Conservation (phyloP, 2,888 invertebrate species). For the Spatulosminthurus flaviceps region DNA sequence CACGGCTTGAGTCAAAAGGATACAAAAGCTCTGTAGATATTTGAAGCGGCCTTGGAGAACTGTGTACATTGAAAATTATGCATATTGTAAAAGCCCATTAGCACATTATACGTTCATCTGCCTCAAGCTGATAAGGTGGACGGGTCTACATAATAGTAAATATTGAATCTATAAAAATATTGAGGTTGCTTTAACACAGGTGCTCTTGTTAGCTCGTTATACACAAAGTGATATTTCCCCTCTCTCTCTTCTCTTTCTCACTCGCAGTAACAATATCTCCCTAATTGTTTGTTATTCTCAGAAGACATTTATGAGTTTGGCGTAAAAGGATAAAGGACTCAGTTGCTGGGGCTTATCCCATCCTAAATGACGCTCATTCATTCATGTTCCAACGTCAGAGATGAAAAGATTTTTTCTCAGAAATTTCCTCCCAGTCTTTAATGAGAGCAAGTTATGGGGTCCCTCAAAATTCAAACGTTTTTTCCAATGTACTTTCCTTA, state of each 20-base stretch:
- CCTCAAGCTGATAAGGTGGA: constrained; percentile 3
- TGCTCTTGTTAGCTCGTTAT: no score
- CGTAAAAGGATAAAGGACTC: background rate
- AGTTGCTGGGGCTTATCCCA: background rate
- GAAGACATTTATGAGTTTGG: constrained; percentile 1
- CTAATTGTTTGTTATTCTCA: background rate
- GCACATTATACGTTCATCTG: constrained; percentile 15
- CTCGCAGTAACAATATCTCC: no score
- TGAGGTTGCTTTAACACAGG: background rate
- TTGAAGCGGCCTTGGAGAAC: background rate
- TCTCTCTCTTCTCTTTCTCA: background rate
- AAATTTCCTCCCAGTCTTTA: constrained; percentile 18
- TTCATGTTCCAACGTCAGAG: constrained; percentile 28
- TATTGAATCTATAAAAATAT: background rate
- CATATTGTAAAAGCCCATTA: background rate
- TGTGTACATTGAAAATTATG: background rate
- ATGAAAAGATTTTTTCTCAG: background rate
- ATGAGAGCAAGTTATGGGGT: no score
- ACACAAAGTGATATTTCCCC: background rate
- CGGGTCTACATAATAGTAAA: background rate
- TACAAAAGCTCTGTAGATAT: no score
- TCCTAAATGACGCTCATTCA: constrained; percentile 38
- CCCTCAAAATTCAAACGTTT: no score
- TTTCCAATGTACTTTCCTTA: no score
- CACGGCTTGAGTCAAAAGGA: no score